These are phyloP conservation scores for Melanerpes formicivorus DNA, from an alignment of 2,113 vertebrate genomes.

Conservation along the genomic window DNA sequence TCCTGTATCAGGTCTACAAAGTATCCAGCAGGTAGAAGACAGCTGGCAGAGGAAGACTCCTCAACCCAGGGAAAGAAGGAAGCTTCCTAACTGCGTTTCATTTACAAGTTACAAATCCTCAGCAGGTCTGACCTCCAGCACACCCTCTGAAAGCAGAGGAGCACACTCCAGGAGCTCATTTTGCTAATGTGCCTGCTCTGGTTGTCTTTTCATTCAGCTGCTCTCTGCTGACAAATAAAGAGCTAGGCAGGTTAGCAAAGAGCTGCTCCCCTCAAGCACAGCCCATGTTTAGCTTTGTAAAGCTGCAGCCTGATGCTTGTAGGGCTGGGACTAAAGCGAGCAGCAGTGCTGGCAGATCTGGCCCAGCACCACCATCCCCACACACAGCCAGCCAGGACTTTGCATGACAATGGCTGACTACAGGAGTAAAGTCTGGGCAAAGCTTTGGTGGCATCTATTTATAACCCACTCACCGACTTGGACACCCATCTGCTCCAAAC, in stretches of 20 bases:
- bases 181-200: not conserved
- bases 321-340: not conserved
- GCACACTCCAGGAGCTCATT: not conserved
- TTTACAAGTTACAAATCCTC: not conserved
- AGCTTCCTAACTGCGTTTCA: not conserved
- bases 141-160: not conserved
- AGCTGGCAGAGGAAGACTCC: not conserved
- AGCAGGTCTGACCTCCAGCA: not conserved
- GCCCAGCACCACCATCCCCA: not conserved
- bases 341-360: not conserved
- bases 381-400: not conserved
- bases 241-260: not conserved
- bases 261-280: not conserved
- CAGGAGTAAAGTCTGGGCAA: not conserved
- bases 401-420: not conserved
- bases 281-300: not conserved
- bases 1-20: not conserved
- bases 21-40: not conserved
- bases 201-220: not conserved
- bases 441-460: not conserved
- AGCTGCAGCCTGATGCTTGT: not conserved
- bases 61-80: not conserved
- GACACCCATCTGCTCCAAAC: not conserved
- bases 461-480: not conserved
- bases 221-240: not conserved